These are phyloP conservation scores for Tyrannus savana DNA, from an alignment of 2,113 vertebrate species.

Conservation along the genomic window DNA sequence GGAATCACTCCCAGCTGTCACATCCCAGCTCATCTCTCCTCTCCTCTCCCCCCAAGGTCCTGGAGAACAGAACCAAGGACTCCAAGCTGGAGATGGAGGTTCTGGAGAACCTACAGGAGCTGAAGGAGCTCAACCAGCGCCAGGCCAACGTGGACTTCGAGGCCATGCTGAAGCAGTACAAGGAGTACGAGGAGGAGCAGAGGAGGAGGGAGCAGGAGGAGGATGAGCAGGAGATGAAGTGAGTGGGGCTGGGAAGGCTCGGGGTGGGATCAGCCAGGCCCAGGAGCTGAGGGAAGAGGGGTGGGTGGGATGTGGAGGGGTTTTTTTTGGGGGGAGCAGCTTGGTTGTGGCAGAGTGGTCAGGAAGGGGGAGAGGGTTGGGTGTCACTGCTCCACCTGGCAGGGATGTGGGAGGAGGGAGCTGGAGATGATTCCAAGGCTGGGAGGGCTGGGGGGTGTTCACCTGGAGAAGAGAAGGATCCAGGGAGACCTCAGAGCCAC, in stretches of 20 bases:
- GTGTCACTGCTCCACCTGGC: background rate
- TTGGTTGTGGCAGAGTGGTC: accelerated
- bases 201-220: constrained; percentile 83
- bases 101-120: constrained; percentile 95
- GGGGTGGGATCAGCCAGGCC: background rate
- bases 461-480: background rate
- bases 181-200: constrained; percentile 80
- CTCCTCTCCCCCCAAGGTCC: constrained; percentile 73
- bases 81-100: constrained; percentile 98
- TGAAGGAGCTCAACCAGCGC: constrained; percentile 96
- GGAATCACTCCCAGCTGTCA: background rate
- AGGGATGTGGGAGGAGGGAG: background rate
- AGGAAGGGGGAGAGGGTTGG: too few species aligned
- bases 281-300: background rate
- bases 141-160: constrained; percentile 95
- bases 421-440: too few species aligned
- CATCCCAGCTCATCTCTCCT: background rate
- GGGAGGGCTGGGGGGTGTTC: background rate
- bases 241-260: background rate
- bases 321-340: too few species aligned
- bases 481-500: background rate
- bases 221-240: constrained; percentile 89
- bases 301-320: background rate
- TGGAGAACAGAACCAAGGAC: constrained; percentile 96
- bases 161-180: constrained; percentile 84